These are phyloP conservation scores for Orthosia cruda DNA, from an alignment of 2,888 invertebrate species.

Conservation along the genomic window DNA sequence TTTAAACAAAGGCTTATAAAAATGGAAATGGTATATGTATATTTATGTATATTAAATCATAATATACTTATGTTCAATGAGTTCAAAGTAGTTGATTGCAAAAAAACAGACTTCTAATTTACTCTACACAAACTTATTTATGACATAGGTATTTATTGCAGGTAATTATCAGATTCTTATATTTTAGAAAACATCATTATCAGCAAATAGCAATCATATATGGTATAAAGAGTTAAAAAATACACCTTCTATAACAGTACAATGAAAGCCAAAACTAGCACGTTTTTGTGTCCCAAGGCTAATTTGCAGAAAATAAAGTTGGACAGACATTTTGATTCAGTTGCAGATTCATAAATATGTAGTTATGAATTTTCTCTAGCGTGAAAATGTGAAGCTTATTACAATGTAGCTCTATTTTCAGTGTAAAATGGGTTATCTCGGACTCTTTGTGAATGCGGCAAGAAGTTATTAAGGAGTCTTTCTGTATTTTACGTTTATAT, in stretches of 20 bases:
- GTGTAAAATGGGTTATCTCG: slow-evolving; percentile 9
- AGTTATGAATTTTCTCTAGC: slow-evolving; percentile 30
- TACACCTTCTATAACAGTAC: background rate
- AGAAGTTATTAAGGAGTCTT: background rate
- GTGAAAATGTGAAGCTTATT: slow-evolving; percentile 11
- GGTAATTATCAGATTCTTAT: too few species aligned
- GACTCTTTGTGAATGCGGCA: background rate
- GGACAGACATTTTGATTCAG: slow-evolving; percentile 41
- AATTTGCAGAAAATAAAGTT: slow-evolving; percentile 33
- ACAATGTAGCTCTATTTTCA: slow-evolving; percentile 4
- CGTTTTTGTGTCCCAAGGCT: slow-evolving; percentile 16
- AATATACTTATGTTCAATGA: too few species aligned
- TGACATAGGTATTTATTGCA: too few species aligned
- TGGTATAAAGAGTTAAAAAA: background rate
- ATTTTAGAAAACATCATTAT: too few species aligned
- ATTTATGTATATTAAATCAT: too few species aligned
- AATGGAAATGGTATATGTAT: too few species aligned
- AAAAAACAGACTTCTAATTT: too few species aligned
- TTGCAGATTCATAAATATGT: slow-evolving; percentile 54
- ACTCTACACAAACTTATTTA: too few species aligned
- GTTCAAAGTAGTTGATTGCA: too few species aligned
- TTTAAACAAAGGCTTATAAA: too few species aligned
- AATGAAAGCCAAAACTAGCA: background rate
- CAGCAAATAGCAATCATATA: too few species aligned
- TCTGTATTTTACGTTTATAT: background rate